Evolutionary conservation across 2,888 invertebrate species (phyloP), one percentile per base, ranked within the genome.

Genomic region (Ectemnius continuus): DNA sequence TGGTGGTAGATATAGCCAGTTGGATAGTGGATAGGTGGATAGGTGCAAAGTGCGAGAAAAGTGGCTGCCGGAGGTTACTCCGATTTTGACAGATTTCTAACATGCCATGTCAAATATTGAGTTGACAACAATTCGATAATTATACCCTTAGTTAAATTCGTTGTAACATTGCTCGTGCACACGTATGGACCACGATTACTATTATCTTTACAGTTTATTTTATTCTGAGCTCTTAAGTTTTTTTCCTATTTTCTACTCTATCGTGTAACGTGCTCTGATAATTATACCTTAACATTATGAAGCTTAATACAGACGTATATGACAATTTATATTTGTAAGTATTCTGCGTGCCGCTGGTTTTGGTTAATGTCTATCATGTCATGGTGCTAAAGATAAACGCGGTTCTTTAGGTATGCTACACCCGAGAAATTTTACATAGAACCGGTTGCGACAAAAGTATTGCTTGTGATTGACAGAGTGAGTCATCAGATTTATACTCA

Each of bases 341-440:
- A 85, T 70, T 67, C 14, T 46, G 13, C 45, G 47, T 11, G 11
- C 1, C 18, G 1, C 16, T 64, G 36, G 1, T 36, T 36, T 11
- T 36, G 36, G 8, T 11, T 11, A 11, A 36, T 36, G 8, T 36
- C 3, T 36, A 36, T 8, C 36, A 11, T 36, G 36, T 36, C 36
- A 8, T 36, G 6, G 36, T 36, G 11, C 36, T 36, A 36, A 36
- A 6, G 36, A 36, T 36, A 52, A 52, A 52, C 16, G 3, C 8
- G 36, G 13, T 47, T 65, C 52, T 69, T 14, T 8, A 97, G 96
- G 84, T 97, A 97, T 85, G 95, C 95, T 79, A 97, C 97, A n/a
- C 94, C 96, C 64, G 98, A 98, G 86, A 96, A 96, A 90, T 97
- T 98, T 91, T 96, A 95, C 87, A 93, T 98, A 82, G 97, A 97